Evolutionary conservation across 1,140 invertebrate genomes (phyloP).

Genomic region (Drosophila auraria): DNA sequence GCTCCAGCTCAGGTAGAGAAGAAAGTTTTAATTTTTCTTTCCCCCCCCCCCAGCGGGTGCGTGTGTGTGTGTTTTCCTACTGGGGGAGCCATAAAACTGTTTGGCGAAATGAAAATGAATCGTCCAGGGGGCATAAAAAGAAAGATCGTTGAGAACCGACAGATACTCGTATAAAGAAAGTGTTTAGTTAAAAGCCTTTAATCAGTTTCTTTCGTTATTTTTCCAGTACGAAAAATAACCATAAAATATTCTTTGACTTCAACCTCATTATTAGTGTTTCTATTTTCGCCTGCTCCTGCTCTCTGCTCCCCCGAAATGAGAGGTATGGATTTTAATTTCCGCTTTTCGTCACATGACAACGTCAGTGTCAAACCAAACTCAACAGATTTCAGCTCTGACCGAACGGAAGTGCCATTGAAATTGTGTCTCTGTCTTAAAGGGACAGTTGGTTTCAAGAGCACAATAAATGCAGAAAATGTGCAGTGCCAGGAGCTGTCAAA

Average conservation of each 20-base stretch:
- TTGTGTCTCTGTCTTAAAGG: constrained; percentile 21
- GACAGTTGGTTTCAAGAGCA: constrained; percentile 16
- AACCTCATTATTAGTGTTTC: constrained; percentile 11
- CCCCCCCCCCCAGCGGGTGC: neutral
- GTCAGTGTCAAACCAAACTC: constrained; percentile 41
- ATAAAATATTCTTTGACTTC: neutral
- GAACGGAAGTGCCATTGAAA: constrained; percentile 14
- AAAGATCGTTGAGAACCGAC: constrained; percentile 1
- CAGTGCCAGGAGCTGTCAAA: neutral
- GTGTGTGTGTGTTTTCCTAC: constrained; percentile 3
- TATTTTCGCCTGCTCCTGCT: neutral
- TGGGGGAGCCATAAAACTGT: constrained; percentile 47
- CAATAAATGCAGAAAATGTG: constrained; percentile 6
- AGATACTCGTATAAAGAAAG: constrained; percentile 10
- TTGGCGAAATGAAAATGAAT: constrained; percentile 49
- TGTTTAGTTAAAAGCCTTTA: constrained; percentile 29
- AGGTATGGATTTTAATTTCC: constrained; percentile 73
- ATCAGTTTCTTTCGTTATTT: constrained; percentile 11
- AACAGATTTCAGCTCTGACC: constrained; percentile 10
- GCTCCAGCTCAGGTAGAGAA: constrained; percentile 37
- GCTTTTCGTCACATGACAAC: constrained; percentile 69
- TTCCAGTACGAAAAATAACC: neutral
- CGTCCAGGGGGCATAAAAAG: constrained; percentile 29
- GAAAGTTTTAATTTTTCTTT: constrained; percentile 32
- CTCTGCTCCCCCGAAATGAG: neutral